Evolutionary conservation across 2,797 vertebrate species (phyloP), one percentile per base, ranked within the genome.

Genomic region (Moxostoma hubbsi): DNA sequence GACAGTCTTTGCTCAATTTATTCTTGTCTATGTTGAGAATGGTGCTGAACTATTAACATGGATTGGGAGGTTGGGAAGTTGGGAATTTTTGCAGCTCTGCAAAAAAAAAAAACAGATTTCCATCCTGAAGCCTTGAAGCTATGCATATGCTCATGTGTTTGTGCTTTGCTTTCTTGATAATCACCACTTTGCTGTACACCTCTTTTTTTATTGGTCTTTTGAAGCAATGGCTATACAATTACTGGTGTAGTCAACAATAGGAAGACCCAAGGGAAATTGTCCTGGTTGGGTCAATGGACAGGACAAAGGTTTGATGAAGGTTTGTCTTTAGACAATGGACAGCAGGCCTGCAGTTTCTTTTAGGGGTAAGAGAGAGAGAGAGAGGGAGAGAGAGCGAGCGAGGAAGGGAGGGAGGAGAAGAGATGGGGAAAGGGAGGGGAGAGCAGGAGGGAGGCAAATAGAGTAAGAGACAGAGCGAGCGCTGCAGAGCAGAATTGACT

Each of bases 11-110:
- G 7, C 12, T 45, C 8, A 75, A 76, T 86, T 86, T 88, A 74
- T 86, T 84, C 78, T 73, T 81, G 80, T 77, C 70, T 73, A 53
- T 73, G 16, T 79, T 67, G 73, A 85, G 73, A 67, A 65, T 81
- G 64, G 82, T 87, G 72, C 86, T 93, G 85, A 90, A 92, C 90
- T 91, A 92, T 92, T 89, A 89, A 90, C 68, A 77, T 72, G 78
- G 57, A 77, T 57, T 24, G 24, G 90, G 62, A 75, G 71, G 81
- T 69, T 72, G 36, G n/a, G n/a, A n/a, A n/a, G n/a, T n/a, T n/a
- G n/a, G n/a, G n/a, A n/a, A n/a, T n/a, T n/a, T n/a, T n/a, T n/a
- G n/a, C n/a, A n/a, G n/a, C n/a, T 85, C 79, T 50, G 67, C 77
- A 73, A 83, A 87, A 50, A 74, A 67, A n/a, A n/a, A n/a, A n/a